phyloP scores from a whole-genome alignment of 2,113 vertebrate genomes.

The Oceanites oceanicus region DNA sequence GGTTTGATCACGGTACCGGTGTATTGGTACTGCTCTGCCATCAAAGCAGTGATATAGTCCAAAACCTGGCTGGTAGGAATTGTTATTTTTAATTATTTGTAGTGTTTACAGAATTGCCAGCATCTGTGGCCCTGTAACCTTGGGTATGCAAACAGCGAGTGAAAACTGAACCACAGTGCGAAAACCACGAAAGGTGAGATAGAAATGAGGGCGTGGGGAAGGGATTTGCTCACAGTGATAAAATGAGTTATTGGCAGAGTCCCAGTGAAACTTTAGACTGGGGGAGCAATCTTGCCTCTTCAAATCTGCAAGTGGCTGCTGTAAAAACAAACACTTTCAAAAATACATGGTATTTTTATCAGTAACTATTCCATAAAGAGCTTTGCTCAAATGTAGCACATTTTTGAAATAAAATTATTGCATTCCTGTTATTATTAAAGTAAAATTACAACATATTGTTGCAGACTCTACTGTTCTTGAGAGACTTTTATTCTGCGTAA shows the following conservation, averaged over 20 bases:
- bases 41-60: background rate
- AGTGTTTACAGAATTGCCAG: background rate
- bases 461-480: background rate
- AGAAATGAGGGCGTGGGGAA: background rate
- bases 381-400: background rate
- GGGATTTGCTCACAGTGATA: background rate
- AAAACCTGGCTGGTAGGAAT: background rate
- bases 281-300: background rate
- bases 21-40: background rate
- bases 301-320: background rate
- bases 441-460: background rate
- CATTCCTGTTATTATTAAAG: background rate
- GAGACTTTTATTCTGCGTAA: background rate
- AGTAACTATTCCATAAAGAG: background rate
- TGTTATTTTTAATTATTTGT: background rate
- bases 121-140: background rate
- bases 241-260: rapidly evolving
- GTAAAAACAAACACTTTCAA: background rate
- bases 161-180: rapidly evolving
- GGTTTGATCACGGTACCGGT: rapidly evolving
- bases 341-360: rapidly evolving
- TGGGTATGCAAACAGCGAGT: rapidly evolving
- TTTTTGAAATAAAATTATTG: background rate
- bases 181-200: rapidly evolving
- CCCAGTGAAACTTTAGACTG: background rate